Evolutionary conservation across 92 coral and sea anemone genomes (phyloP).

Genomic region (Palythoa heliodiscus): DNA sequence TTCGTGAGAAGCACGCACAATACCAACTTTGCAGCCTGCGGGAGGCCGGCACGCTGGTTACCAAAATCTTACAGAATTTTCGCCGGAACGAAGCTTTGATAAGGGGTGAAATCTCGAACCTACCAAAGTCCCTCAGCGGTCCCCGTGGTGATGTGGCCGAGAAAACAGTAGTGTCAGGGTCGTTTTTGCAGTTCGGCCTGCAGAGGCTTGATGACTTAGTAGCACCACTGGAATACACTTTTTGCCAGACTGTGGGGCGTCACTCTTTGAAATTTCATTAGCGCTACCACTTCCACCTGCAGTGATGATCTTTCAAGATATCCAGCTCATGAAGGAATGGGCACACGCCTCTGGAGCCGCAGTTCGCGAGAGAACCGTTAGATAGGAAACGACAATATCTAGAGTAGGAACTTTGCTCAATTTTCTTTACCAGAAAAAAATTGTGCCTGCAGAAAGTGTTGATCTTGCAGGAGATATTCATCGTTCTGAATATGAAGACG

Average conservation of each 20-base stretch:
- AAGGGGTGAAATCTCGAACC: slow-evolving; percentile 7
- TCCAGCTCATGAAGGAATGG: too few species aligned
- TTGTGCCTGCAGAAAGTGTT: too few species aligned
- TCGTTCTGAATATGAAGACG: too few species aligned
- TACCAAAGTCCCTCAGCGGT: slow-evolving; percentile 36
- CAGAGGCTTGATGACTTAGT: neutral
- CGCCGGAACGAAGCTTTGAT: neutral
- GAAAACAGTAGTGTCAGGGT: slow-evolving; percentile 36
- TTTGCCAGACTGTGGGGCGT: slow-evolving; percentile 35
- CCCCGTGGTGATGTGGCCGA: neutral
- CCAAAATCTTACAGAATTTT: neutral
- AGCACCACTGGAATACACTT: neutral
- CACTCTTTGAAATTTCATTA: too few species aligned
- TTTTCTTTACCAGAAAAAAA: too few species aligned
- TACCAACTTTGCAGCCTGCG: neutral
- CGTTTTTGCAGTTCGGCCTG: slow-evolving; percentile 18
- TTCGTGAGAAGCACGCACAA: too few species aligned
- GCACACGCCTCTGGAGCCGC: slow-evolving; percentile 4
- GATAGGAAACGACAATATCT: slow-evolving; percentile 42
- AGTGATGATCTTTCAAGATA: too few species aligned
- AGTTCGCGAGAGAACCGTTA: slow-evolving; percentile 46
- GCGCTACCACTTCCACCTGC: too few species aligned
- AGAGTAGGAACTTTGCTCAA: too few species aligned
- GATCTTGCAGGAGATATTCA: too few species aligned
- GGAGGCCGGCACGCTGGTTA: slow-evolving; percentile 41